Conservation (phyloP, 2,797 vertebrate genomes). For the Carduelis carduelis region DNA sequence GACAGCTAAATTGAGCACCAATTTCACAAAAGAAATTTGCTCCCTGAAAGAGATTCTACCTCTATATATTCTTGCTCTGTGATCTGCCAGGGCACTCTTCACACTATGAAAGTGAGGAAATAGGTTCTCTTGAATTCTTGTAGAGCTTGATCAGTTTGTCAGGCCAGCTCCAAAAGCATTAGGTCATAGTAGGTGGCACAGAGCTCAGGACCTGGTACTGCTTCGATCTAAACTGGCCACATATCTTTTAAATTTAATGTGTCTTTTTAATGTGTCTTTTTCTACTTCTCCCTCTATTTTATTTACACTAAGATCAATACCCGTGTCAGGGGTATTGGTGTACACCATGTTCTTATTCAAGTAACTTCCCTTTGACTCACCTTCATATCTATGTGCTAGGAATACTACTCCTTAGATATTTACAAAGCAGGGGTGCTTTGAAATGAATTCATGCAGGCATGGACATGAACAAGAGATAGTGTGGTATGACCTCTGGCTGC, state of each 20-base stretch:
- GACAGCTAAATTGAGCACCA: slow-evolving; percentile 62
- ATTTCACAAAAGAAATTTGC: slow-evolving; percentile 57
- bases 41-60: slow-evolving; percentile 49
- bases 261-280: not conserved
- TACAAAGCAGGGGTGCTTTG: slow-evolving; percentile 29
- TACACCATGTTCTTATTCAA: not conserved
- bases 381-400: not conserved
- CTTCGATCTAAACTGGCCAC: not conserved
- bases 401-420: slow-evolving; percentile 26
- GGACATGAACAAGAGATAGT: not conserved
- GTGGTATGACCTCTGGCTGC: slow-evolving; percentile 9
- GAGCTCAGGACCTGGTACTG: not conserved
- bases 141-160: not conserved
- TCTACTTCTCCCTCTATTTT: not conserved
- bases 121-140: not conserved
- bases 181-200: not conserved
- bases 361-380: not conserved
- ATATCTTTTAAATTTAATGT: not conserved
- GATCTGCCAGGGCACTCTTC: slow-evolving; percentile 27
- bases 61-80: slow-evolving; percentile 31
- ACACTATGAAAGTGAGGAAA: slow-evolving; percentile 24
- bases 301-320: not conserved
- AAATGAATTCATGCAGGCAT: not conserved
- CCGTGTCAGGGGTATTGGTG: not conserved
- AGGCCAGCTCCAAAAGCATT: slow-evolving; percentile 2